These are phyloP conservation scores for Adelosebastes latens DNA, from an alignment of 2,797 vertebrate species.

Conservation along the genomic window DNA sequence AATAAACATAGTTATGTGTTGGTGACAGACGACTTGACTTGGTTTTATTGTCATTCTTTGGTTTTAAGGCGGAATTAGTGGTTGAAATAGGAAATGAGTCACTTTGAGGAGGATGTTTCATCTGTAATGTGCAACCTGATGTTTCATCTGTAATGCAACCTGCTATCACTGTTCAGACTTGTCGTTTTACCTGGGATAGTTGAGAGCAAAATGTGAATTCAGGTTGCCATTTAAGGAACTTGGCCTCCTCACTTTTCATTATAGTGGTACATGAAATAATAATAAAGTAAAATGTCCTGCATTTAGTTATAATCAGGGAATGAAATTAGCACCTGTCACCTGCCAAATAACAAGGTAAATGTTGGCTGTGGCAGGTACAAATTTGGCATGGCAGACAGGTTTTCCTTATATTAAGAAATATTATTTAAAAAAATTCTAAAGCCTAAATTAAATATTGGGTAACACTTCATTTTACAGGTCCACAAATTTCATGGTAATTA, in stretches of 20 bases:
- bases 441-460: too few species aligned
- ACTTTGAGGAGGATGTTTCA: constrained; percentile 29
- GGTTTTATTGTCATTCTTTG: constrained; percentile 58
- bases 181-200: not conserved
- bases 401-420: too few species aligned
- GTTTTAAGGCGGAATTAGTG: constrained; percentile 36
- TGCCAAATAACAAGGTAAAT: too few species aligned
- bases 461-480: too few species aligned
- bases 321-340: too few species aligned
- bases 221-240: not conserved
- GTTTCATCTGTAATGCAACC: constrained; percentile 24
- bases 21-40: not conserved
- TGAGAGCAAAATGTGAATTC: not conserved
- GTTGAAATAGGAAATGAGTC: constrained; percentile 73
- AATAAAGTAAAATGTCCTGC: not conserved
- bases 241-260: not conserved
- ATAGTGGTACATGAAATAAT: not conserved
- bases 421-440: too few species aligned
- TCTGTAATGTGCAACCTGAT: not conserved
- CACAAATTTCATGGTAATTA: too few species aligned
- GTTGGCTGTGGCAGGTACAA: too few species aligned
- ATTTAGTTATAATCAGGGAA: not conserved
- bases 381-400: too few species aligned
- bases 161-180: not conserved
- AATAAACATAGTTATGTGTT: accelerated